These are phyloP conservation scores for Drosophila fuyamai DNA, from an alignment of 1,140 invertebrate species.

Conservation along the genomic window DNA sequence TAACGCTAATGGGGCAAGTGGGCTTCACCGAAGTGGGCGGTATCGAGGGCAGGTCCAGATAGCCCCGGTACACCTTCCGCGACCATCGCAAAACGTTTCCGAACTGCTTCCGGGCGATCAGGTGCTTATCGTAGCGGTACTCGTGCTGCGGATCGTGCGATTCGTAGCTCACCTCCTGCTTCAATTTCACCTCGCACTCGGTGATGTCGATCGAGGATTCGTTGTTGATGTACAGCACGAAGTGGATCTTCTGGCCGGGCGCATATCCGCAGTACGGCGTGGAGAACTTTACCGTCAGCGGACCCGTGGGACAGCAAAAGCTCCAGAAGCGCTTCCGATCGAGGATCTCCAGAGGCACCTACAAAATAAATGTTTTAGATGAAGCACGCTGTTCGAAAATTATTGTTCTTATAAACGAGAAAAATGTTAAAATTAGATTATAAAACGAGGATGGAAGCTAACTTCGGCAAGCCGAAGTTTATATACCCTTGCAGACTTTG, in stretches of 20 bases:
- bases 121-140: slow-evolving; percentile 86
- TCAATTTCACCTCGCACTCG: slow-evolving; percentile 85
- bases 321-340: slow-evolving; percentile 85
- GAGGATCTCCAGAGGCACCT: slow-evolving; percentile 86
- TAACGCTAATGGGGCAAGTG: slow-evolving; percentile 89
- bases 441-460: no score
- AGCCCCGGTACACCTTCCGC: slow-evolving; percentile 78
- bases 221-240: slow-evolving; percentile 82
- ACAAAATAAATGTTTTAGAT: slow-evolving; percentile 33
- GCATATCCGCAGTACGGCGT: slow-evolving; percentile 83
- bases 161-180: slow-evolving; percentile 85
- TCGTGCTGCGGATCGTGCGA: slow-evolving; percentile 86
- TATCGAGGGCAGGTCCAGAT: slow-evolving; percentile 88
- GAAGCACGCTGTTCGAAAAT: no score
- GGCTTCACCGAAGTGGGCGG: slow-evolving; percentile 90
- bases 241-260: slow-evolving; percentile 80
- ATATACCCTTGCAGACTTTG: no score
- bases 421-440: no score
- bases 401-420: no score
- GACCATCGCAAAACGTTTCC: slow-evolving; percentile 86
- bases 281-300: slow-evolving; percentile 79
- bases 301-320: slow-evolving; percentile 81
- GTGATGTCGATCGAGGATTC: slow-evolving; percentile 86
- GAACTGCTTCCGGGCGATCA: slow-evolving; percentile 86
- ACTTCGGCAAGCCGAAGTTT: no score